Conservation (phyloP, 35 echinoderm and acorn worm genomes). For the Eucidaris tribuloides region DNA sequence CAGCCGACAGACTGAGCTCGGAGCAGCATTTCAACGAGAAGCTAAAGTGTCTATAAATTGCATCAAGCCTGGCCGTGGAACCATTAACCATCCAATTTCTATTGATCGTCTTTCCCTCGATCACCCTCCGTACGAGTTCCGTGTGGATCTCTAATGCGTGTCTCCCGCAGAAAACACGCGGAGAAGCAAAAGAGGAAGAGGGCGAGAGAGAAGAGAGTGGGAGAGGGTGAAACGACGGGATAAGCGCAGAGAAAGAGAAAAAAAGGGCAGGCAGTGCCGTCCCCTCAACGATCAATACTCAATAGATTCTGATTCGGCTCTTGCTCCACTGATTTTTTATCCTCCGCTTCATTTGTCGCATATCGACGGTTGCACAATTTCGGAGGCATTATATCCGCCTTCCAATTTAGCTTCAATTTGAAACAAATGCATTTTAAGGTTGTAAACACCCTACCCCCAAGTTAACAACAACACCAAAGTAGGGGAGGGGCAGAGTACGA, state of each 20-base stretch:
- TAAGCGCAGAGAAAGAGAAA: slow-evolving; percentile 1
- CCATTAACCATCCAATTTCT: slow-evolving; percentile 23
- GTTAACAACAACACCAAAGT: too few relatives aligned
- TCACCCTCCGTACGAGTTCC: slow-evolving; percentile 12
- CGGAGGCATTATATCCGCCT: slow-evolving; percentile 1
- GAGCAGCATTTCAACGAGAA: too few relatives aligned
- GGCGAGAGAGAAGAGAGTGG: too few relatives aligned
- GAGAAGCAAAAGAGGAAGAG: neutral
- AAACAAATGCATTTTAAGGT: too few relatives aligned
- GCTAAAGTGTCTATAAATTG: too few relatives aligned
- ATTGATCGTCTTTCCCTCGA: neutral
- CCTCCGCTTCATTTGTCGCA: slow-evolving; percentile 20
- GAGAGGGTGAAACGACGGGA: too few relatives aligned
- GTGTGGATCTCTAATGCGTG: neutral
- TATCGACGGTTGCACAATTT: neutral
- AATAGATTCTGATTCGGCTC: neutral
- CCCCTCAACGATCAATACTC: slow-evolving; percentile 1
- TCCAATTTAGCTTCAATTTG: slow-evolving; percentile 12
- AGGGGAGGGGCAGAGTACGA: too few relatives aligned
- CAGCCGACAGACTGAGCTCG: too few relatives aligned
- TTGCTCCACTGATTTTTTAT: slow-evolving; percentile 10
- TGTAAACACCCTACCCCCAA: too few relatives aligned
- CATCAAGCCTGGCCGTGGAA: neutral
- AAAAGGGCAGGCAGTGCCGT: neutral
- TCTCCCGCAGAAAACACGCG: neutral